phyloP scores from a whole-genome alignment of 2,888 invertebrate species.

The Ommatoiulus sabulosus region DNA sequence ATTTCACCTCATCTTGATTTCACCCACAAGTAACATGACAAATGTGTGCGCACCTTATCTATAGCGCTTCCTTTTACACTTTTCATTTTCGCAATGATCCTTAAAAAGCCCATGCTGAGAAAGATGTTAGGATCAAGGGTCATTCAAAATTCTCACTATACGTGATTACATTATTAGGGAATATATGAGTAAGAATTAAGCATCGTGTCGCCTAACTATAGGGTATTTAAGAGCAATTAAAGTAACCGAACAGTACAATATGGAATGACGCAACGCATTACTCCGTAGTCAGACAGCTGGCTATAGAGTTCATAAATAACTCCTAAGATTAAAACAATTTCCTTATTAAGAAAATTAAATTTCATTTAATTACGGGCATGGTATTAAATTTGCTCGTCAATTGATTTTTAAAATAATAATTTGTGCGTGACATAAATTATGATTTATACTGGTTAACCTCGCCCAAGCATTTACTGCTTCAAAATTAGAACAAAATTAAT shows the following conservation, averaged over 20 bases:
- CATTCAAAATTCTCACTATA: background rate
- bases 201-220: slow-evolving; percentile 4
- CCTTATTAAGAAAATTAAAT: slow-evolving; percentile 12
- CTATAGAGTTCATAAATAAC: slow-evolving; percentile 19
- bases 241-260: background rate
- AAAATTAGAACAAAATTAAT: background rate
- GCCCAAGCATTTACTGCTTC: background rate
- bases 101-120: background rate
- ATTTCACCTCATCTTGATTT: background rate
- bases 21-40: background rate
- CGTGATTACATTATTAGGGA: background rate
- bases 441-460: background rate
- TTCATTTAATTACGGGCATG: background rate
- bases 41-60: slow-evolving; percentile 7
- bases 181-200: background rate
- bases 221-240: background rate
- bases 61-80: background rate
- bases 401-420: background rate
- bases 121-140: background rate
- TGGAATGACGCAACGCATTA: background rate
- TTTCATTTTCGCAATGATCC: background rate
- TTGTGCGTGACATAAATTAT: background rate
- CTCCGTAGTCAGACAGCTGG: background rate
- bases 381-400: background rate
- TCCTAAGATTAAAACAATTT: background rate